These are phyloP conservation scores for Platalea minor DNA, from an alignment of 2,797 vertebrate genomes.

Conservation along the genomic window DNA sequence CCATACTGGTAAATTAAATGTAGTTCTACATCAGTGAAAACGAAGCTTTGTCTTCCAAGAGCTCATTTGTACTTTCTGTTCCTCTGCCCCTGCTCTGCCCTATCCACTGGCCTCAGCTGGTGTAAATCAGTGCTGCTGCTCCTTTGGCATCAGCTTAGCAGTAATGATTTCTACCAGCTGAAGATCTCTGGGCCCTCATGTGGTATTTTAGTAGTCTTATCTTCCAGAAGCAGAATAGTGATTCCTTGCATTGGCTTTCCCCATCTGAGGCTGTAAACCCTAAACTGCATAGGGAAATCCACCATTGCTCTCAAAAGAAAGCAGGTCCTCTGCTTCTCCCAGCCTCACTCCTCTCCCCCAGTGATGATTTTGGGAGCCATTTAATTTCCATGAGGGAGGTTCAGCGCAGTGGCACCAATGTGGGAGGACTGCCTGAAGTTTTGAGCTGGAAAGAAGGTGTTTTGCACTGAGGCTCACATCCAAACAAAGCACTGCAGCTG, in stretches of 20 bases:
- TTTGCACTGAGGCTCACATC: not conserved
- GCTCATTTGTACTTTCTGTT: not conserved
- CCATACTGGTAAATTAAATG: not conserved
- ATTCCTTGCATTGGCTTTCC: not conserved
- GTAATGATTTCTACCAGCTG: not conserved
- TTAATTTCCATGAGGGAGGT: not conserved
- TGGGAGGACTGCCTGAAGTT: not conserved
- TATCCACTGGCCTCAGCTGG: not conserved
- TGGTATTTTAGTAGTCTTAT: not conserved
- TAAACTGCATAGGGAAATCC: not conserved
- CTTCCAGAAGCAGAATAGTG: not conserved
- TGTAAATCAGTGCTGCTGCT: not conserved
- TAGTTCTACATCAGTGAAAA: not conserved
- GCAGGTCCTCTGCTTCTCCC: not conserved
- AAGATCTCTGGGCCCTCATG: not conserved
- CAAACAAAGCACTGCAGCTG: not conserved
- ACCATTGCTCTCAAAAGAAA: not conserved
- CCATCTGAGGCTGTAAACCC: not conserved
- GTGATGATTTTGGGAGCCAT: not conserved
- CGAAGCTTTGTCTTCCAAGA: not conserved
- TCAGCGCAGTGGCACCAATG: too few relatives aligned
- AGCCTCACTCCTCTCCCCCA: not conserved
- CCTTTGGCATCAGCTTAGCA: not conserved
- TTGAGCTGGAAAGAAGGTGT: not conserved
- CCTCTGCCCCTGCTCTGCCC: not conserved